These are phyloP conservation scores for Atherinomorus stipes DNA, from an alignment of 2,113 vertebrate species.

Conservation along the genomic window DNA sequence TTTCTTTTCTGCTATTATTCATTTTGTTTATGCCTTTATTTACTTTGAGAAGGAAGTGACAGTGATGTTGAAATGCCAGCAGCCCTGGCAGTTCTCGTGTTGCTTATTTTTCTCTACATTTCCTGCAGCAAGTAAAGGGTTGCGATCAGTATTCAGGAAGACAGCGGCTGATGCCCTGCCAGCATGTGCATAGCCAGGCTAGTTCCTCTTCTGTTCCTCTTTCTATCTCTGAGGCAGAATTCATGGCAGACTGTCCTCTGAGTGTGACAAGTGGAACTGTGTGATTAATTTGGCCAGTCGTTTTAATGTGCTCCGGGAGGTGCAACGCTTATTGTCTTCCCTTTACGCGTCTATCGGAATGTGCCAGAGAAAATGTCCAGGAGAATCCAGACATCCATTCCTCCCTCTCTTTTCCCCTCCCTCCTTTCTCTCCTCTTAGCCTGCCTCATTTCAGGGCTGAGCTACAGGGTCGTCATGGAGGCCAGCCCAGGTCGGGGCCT, in stretches of 20 bases:
- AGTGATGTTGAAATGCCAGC: slow-evolving; percentile 48
- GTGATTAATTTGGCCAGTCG: slow-evolving; percentile 82
- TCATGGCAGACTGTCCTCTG: slow-evolving; percentile 71
- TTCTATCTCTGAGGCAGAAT: slow-evolving; percentile 69
- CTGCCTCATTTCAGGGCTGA: slow-evolving; percentile 65
- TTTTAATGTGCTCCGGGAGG: slow-evolving; percentile 80
- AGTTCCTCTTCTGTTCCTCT: slow-evolving; percentile 63
- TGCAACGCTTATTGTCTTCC: slow-evolving; percentile 75
- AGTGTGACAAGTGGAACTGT: slow-evolving; percentile 81
- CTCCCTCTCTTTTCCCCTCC: not conserved
- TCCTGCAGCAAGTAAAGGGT: slow-evolving; percentile 47
- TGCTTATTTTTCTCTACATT: slow-evolving; percentile 41
- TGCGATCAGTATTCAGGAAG: slow-evolving; percentile 75
- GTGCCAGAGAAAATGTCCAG: slow-evolving; percentile 66
- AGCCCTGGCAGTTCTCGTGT: slow-evolving; percentile 46
- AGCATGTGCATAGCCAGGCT: slow-evolving; percentile 60
- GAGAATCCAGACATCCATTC: slow-evolving; percentile 54
- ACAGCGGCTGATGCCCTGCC: slow-evolving; percentile 62
- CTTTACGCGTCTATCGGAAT: slow-evolving; percentile 71
- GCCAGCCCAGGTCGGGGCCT: slow-evolving; percentile 64
- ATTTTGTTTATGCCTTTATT: slow-evolving; percentile 35
- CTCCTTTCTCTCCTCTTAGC: slow-evolving; percentile 12
- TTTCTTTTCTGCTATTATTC: slow-evolving; percentile 4
- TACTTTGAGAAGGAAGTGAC: slow-evolving; percentile 39
- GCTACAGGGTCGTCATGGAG: slow-evolving; percentile 65